Evolutionary conservation across 2,888 invertebrate species (phyloP).

Genomic region (Oscheius sp.): DNA sequence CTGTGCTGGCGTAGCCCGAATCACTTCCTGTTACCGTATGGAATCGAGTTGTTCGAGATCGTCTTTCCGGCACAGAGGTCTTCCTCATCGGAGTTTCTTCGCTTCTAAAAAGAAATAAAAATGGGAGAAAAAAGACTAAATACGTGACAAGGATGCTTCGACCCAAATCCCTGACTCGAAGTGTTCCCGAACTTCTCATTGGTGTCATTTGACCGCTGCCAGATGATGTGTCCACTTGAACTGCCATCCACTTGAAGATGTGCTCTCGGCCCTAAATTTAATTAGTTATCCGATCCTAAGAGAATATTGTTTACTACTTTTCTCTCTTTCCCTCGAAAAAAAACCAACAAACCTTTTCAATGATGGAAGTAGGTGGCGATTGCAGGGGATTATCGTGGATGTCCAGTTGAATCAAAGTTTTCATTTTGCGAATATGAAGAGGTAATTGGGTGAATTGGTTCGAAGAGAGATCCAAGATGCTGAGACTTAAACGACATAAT

Average conservation of each 20-base stretch:
- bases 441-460: conserved; percentile 48
- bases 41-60: conserved; percentile 24
- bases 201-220: conserved; percentile 28
- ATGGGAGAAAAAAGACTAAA: not conserved
- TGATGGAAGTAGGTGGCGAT: conserved; percentile 40
- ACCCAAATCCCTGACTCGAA: conserved; percentile 23
- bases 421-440: conserved; percentile 47
- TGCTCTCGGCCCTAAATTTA: conserved; percentile 44
- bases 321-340: not conserved
- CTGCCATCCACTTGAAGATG: conserved; percentile 51
- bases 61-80: conserved; percentile 27
- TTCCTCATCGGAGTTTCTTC: conserved; percentile 15
- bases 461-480: conserved; percentile 44
- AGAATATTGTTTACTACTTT: not conserved
- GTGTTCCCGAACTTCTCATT: conserved; percentile 8
- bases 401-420: conserved; percentile 31
- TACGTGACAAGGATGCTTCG: conserved; percentile 15
- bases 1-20: conserved; percentile 49
- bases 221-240: conserved; percentile 30
- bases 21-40: conserved; percentile 35
- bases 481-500: conserved; percentile 40
- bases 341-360: conserved; percentile 32
- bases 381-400: conserved; percentile 42
- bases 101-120: not conserved
- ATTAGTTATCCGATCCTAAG: not conserved